phyloP scores from a whole-genome alignment of 2,888 invertebrate species.

The Calameuta filiformis region DNA sequence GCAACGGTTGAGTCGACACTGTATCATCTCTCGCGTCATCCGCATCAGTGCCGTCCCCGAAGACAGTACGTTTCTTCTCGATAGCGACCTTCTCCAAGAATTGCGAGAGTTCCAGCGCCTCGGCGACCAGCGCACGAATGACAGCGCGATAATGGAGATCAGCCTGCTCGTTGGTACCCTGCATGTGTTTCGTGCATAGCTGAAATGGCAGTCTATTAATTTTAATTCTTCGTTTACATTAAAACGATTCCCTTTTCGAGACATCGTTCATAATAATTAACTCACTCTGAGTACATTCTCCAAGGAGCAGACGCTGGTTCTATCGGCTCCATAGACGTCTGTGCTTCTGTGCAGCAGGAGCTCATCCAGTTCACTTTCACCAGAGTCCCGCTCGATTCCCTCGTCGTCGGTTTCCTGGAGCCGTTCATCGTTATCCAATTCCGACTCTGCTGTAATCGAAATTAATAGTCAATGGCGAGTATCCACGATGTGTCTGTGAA shows the following conservation, averaged over 20 bases:
- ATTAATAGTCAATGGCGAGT: background rate
- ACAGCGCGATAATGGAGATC: constrained; percentile 91
- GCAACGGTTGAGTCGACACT: constrained; percentile 77
- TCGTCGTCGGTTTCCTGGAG: constrained; percentile 82
- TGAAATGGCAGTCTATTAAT: constrained; percentile 41
- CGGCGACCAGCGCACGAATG: constrained; percentile 90
- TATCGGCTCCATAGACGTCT: constrained; percentile 35
- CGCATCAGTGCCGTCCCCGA: constrained; percentile 68
- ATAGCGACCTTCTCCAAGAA: constrained; percentile 87
- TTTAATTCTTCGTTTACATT: background rate
- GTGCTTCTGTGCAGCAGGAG: constrained; percentile 36
- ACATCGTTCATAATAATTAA: background rate
- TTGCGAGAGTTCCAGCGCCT: constrained; percentile 88
- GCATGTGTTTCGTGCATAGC: constrained; percentile 70
- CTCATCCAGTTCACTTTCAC: constrained; percentile 70
- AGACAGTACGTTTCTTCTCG: constrained; percentile 65
- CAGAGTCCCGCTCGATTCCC: constrained; percentile 90
- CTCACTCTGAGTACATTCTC: constrained; percentile 73
- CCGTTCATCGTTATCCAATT: constrained; percentile 67
- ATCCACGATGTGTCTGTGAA: background rate
- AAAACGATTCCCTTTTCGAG: background rate
- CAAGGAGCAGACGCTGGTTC: constrained; percentile 65
- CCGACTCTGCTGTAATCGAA: constrained; percentile 37
- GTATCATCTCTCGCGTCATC: constrained; percentile 72
- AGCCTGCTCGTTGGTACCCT: constrained; percentile 70